Conservation (phyloP, 2,797 vertebrate genomes). For the Eleutherodactylus coqui region DNA sequence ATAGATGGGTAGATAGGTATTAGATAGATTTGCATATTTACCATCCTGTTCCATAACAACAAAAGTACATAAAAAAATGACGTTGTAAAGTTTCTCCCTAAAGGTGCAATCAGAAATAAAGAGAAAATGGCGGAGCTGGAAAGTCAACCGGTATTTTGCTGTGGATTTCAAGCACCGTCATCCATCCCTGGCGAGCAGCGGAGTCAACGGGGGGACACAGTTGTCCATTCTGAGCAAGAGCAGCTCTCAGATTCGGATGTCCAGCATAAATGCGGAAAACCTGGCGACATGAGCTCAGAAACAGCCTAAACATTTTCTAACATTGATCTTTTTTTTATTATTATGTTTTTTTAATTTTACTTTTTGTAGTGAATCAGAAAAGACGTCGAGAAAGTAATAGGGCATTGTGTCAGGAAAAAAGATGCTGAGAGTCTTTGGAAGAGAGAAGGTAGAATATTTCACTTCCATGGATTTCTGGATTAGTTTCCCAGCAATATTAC, state of each 20-base stretch:
- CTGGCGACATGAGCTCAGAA: constrained; percentile 87
- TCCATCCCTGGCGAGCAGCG: constrained; percentile 96
- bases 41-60: constrained; percentile 73
- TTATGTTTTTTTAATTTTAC: constrained; percentile 49
- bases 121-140: constrained; percentile 99
- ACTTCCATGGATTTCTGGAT: constrained; percentile 66
- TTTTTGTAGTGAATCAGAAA: constrained; percentile 42
- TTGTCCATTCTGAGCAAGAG: constrained; percentile 99
- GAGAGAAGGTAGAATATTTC: constrained; percentile 30
- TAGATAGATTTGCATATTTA: constrained; percentile 34
- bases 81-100: constrained; percentile 88
- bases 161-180: constrained; percentile 99
- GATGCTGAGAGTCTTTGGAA: neutral
- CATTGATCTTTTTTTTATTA: constrained; percentile 52
- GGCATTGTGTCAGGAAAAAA: neutral
- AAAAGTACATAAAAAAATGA: constrained; percentile 86
- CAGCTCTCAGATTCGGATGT: constrained; percentile 99
- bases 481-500: constrained; percentile 68
- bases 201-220: constrained; percentile 96
- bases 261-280: constrained; percentile 93
- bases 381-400: neutral
- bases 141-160: constrained; percentile 98
- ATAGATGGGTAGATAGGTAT: constrained; percentile 22
- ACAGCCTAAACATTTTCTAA: neutral
- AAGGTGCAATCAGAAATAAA: constrained; percentile 99